Evolutionary conservation across 2,888 invertebrate genomes (phyloP).

Genomic region (Orthosia cruda): DNA sequence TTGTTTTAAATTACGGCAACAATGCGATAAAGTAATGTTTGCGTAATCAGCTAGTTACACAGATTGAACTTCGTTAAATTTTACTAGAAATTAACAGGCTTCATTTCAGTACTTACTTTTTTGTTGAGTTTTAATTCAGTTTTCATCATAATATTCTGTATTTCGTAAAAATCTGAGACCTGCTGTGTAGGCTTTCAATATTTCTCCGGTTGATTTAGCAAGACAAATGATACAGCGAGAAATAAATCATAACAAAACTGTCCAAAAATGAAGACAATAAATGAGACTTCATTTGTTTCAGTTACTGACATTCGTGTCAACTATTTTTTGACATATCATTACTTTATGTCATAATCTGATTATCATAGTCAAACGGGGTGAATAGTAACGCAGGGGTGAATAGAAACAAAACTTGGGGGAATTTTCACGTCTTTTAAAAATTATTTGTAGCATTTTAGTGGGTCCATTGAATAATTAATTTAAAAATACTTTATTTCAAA

Average conservation of each 20-base stretch:
- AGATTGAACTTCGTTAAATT: slow-evolving; percentile 27
- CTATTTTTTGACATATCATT: slow-evolving; percentile 13
- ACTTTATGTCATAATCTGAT: slow-evolving; percentile 18
- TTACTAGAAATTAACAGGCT: slow-evolving; percentile 27
- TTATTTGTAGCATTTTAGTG: too few relatives aligned
- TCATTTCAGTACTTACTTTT: slow-evolving; percentile 25
- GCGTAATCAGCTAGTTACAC: slow-evolving; percentile 43
- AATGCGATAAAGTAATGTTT: slow-evolving; percentile 37
- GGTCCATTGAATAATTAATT: too few relatives aligned
- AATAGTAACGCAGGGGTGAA: too few relatives aligned
- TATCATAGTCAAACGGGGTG: not conserved
- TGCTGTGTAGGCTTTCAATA: slow-evolving; percentile 12
- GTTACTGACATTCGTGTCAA: slow-evolving; percentile 21
- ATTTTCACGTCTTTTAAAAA: too few relatives aligned
- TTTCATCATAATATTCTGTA: slow-evolving; percentile 40
- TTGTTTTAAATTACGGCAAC: slow-evolving; percentile 42
- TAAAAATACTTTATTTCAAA: too few relatives aligned
- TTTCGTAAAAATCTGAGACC: slow-evolving; percentile 10
- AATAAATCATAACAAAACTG: slow-evolving; percentile 32
- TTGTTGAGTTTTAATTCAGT: slow-evolving; percentile 5
- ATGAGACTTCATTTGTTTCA: slow-evolving; percentile 48
- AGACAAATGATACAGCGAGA: slow-evolving; percentile 29
- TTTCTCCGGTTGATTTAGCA: slow-evolving; percentile 20
- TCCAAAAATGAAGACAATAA: slow-evolving; percentile 27
- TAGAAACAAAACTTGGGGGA: too few relatives aligned